Conservation (phyloP, 2,113 vertebrate species). For the Turdus rufiventris region DNA sequence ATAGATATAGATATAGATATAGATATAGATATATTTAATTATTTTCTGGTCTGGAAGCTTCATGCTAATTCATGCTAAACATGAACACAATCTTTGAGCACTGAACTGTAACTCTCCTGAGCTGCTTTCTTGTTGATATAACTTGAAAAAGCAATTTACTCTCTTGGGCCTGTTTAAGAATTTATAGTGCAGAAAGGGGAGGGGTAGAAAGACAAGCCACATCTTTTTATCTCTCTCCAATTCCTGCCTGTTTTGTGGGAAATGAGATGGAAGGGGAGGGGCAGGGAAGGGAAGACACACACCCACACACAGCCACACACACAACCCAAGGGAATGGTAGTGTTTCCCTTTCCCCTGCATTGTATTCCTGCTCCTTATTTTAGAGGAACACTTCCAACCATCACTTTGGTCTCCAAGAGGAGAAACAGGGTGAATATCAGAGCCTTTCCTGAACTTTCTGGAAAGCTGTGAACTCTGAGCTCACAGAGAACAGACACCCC, state of each 20-base stretch:
- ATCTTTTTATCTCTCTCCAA: neutral
- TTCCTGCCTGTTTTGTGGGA: neutral
- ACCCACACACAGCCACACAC: neutral
- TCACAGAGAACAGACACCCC: neutral
- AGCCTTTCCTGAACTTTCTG: neutral
- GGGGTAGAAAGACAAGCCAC: neutral
- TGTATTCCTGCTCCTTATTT: neutral
- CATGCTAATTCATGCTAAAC: neutral
- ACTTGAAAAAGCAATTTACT: constrained; percentile 44
- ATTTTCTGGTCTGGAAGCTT: neutral
- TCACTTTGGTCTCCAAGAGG: neutral
- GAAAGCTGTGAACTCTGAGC: neutral
- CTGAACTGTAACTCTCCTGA: constrained; percentile 17
- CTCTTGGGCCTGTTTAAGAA: constrained; percentile 2
- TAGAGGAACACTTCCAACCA: neutral
- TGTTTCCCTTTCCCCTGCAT: neutral
- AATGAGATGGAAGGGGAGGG: neutral
- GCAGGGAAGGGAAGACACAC: neutral
- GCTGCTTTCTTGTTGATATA: constrained; percentile 39
- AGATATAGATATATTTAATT: no score
- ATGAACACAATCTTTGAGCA: neutral
- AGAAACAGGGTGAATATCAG: neutral
- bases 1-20: no score
- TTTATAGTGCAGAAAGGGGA: neutral
- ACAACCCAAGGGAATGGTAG: neutral